Evolutionary conservation across 2,797 vertebrate species (phyloP).

Genomic region (Betta splendens): DNA sequence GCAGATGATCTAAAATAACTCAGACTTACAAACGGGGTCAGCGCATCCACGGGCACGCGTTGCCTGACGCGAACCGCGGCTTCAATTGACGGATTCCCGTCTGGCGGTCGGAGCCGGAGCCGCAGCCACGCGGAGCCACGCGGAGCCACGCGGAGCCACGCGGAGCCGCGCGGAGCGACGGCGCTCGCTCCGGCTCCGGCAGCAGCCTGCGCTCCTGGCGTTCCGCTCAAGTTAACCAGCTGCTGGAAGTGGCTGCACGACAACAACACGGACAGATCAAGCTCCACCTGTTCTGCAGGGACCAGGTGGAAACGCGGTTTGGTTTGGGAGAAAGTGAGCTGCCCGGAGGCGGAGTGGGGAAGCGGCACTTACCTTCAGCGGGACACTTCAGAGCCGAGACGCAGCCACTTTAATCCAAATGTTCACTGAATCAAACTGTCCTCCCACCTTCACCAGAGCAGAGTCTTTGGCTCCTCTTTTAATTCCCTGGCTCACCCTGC

Average conservation of each 20-base stretch:
- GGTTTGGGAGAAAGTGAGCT: conserved; percentile 4
- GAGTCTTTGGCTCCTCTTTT: conserved; percentile 52
- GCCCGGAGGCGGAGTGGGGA: conserved; percentile 5
- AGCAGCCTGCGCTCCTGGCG: conserved; percentile 40
- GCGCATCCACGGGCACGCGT: conserved; percentile 18
- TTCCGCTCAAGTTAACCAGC: conserved; percentile 32
- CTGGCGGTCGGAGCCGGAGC: not conserved
- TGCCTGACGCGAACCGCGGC: conserved; percentile 17
- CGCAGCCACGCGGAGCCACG: too few relatives aligned
- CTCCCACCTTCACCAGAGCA: conserved; percentile 45
- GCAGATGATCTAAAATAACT: conserved; percentile 48
- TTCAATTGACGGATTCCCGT: conserved; percentile 31
- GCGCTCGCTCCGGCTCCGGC: too few relatives aligned
- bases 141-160: too few relatives aligned
- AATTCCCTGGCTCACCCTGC: conserved; percentile 68
- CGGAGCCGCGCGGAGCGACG: not conserved
- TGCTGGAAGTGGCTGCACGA: not conserved
- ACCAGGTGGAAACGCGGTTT: conserved; percentile 1
- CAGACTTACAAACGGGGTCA: conserved; percentile 43
- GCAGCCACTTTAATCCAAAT: conserved; percentile 75
- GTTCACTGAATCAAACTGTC: conserved; percentile 70
- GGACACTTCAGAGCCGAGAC: conserved; percentile 52
- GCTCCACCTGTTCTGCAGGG: not conserved
- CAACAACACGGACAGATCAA: not conserved
- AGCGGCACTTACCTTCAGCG: conserved; percentile 71